These are phyloP conservation scores for Epinephelus lanceolatus DNA, from an alignment of 2,113 vertebrate species.

Conservation along the genomic window DNA sequence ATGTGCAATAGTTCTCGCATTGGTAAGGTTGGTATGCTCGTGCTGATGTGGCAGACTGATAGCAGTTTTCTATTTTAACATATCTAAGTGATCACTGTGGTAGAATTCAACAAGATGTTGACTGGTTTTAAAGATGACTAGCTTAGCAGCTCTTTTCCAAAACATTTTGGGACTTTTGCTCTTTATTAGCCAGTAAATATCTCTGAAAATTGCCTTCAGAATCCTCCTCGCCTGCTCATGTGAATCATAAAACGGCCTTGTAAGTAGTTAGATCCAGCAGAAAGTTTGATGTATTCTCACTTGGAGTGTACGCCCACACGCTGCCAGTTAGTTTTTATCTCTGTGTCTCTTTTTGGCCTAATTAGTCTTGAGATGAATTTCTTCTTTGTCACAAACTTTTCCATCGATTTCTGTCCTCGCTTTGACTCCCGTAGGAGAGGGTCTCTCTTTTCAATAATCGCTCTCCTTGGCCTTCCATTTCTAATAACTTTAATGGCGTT, in stretches of 20 bases:
- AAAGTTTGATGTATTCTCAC: constrained; percentile 9
- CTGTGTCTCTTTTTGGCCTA: constrained; percentile 6
- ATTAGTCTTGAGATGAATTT: constrained; percentile 18
- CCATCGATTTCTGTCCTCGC: background rate
- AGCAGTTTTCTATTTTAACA: constrained; percentile 1
- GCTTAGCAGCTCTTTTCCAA: background rate
- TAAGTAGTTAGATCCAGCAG: background rate
- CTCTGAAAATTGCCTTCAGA: background rate
- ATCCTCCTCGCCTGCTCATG: background rate
- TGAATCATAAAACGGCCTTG: background rate
- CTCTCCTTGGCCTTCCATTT: background rate
- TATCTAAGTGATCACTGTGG: background rate
- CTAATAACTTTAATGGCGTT: background rate
- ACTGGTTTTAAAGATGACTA: background rate
- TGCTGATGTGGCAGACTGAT: background rate
- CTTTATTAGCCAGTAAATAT: background rate
- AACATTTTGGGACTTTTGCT: background rate
- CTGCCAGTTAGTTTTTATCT: constrained; percentile 9
- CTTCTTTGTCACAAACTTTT: constrained; percentile 7
- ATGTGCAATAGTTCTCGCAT: constrained; percentile 4
- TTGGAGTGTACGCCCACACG: constrained; percentile 13
- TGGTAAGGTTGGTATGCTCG: background rate
- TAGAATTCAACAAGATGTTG: background rate
- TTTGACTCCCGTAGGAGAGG: background rate
- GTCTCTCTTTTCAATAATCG: background rate